These are phyloP conservation scores for Condylura cristata DNA, from an alignment of 2,113 vertebrate species.

Conservation along the genomic window DNA sequence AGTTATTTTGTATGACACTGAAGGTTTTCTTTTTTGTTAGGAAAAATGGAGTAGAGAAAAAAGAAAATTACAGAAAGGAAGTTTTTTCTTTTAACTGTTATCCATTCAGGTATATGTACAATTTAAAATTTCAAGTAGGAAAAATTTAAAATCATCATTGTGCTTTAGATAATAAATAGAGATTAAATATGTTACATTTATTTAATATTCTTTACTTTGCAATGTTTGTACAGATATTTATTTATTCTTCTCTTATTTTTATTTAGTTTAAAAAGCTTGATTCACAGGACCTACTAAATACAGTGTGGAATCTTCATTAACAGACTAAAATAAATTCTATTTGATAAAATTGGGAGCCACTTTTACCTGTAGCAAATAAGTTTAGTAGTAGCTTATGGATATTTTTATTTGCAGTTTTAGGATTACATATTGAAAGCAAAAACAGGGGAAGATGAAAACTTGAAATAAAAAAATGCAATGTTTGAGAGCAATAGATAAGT, in stretches of 20 bases:
- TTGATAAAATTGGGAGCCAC: not conserved
- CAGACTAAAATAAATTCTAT: not conserved
- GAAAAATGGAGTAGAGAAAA: not conserved
- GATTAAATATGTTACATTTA: not conserved
- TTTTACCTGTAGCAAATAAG: not conserved
- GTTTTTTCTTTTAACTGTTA: not conserved
- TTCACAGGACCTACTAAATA: not conserved
- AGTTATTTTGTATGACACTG: not conserved
- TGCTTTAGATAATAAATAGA: not conserved
- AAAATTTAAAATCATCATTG: slow-evolving; percentile 6
- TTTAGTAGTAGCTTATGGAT: not conserved
- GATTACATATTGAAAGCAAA: not conserved
- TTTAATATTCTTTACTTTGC: not conserved
- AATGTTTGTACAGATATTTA: not conserved
- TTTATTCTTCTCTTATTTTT: not conserved
- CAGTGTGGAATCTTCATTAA: not conserved
- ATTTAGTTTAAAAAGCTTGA: not conserved
- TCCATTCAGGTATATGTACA: not conserved
- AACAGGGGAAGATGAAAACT: not conserved
- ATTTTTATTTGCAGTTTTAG: not conserved
- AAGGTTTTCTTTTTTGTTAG: not conserved
- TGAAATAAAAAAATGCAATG: not conserved
- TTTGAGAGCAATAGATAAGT: not conserved
- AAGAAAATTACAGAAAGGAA: not conserved
- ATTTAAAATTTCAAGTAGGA: not conserved